A percentile compares a stretch with the other conserved stretches of the same genome.
These are phyloP conservation scores for Heliconius congener DNA, from an alignment of 1,140 invertebrate genomes.

Conservation along the genomic window DNA sequence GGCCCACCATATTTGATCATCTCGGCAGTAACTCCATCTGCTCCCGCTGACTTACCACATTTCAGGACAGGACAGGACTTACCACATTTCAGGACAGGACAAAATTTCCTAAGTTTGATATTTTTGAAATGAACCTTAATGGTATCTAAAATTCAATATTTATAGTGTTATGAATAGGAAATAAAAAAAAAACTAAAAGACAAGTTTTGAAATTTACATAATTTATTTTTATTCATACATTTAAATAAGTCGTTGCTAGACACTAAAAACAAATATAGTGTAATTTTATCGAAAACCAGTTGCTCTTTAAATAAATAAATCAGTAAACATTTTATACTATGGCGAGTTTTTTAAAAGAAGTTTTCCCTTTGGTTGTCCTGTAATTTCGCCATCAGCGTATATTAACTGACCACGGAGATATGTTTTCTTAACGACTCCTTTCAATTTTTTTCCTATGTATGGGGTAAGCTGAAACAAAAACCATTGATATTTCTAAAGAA, in stretches of 20 bases:
- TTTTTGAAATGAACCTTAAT: too few relatives aligned
- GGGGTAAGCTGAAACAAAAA: conserved; percentile 80
- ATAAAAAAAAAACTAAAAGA: background rate
- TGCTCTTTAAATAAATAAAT: background rate
- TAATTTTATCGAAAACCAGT: background rate
- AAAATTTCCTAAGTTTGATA: too few relatives aligned
- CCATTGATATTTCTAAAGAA: conserved; percentile 14
- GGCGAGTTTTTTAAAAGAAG: conserved; percentile 57
- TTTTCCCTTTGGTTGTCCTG: conserved; percentile 67
- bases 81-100: too few relatives aligned
- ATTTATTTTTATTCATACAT: background rate
- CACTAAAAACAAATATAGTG: background rate
- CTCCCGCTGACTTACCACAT: too few relatives aligned
- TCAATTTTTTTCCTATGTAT: conserved; percentile 81
- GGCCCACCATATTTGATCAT: too few relatives aligned
- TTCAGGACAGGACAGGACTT: too few relatives aligned
- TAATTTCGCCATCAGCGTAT: conserved; percentile 68
- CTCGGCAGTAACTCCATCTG: too few relatives aligned
- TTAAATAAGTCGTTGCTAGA: background rate
- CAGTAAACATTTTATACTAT: background rate
- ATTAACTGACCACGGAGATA: conserved; percentile 83
- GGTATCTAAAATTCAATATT: too few relatives aligned
- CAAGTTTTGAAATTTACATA: background rate
- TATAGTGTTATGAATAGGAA: background rate
- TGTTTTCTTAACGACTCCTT: conserved; percentile 83